Percentiles rank a stretch among this genome's conserved stretches.
These are phyloP conservation scores for Eupithecia subfuscata DNA, from an alignment of 2,888 invertebrate genomes.

Conservation along the genomic window DNA sequence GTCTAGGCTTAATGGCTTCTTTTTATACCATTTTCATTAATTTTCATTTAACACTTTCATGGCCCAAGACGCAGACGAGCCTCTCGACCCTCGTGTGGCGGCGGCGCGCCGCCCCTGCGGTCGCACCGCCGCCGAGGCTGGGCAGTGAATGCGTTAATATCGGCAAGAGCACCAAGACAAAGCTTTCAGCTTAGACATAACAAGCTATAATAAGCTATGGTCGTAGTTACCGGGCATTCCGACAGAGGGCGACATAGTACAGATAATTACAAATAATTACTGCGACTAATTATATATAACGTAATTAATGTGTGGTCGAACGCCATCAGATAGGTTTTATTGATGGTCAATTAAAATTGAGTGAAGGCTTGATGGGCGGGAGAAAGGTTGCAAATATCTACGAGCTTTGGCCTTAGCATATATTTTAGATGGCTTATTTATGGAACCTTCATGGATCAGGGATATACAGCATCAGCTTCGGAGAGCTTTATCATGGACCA, in stretches of 20 bases:
- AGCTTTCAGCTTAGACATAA: constrained; percentile 14
- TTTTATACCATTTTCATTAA: not conserved
- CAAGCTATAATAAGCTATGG: constrained; percentile 20
- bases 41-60: too few species aligned
- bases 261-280: constrained; percentile 46
- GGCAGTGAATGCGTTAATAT: too few species aligned
- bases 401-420: not conserved
- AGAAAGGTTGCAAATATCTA: constrained; percentile 4
- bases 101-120: too few species aligned
- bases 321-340: constrained; percentile 36
- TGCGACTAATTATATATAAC: constrained; percentile 68
- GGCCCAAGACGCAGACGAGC: too few species aligned
- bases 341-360: constrained; percentile 29
- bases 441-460: not conserved
- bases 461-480: not conserved
- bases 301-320: constrained; percentile 65
- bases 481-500: too few species aligned
- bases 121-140: too few species aligned
- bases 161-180: constrained; percentile 1
- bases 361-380: not conserved
- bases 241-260: constrained; percentile 77
- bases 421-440: not conserved
- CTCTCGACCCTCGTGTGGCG: too few species aligned
- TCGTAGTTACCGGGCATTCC: constrained; percentile 67
- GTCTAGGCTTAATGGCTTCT: not conserved